Evolutionary conservation across 2,888 invertebrate species (phyloP).

Genomic region (Cerastis rubricosa): DNA sequence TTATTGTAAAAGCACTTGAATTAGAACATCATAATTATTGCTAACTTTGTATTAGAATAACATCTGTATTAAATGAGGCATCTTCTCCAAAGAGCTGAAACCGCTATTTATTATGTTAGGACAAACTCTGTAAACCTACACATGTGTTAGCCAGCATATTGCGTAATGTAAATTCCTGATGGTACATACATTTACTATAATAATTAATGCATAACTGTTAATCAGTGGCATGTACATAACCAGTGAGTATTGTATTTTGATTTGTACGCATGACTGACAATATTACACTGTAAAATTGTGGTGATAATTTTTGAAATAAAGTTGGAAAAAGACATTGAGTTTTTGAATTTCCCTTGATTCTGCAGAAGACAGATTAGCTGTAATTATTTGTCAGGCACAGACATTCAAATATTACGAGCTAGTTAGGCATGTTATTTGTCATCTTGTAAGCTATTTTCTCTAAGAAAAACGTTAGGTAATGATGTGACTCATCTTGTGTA

Average conservation of each 20-base stretch:
- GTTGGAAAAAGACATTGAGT: constrained; percentile 69
- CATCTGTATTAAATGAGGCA: constrained; percentile 51
- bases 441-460: neutral
- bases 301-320: constrained; percentile 87
- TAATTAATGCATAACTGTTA: constrained; percentile 49
- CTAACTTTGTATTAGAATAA: constrained; percentile 49
- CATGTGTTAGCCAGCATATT: constrained; percentile 48
- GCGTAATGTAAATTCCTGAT: constrained; percentile 52
- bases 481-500: constrained; percentile 3
- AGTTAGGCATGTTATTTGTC: neutral
- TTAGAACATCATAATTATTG: constrained; percentile 31
- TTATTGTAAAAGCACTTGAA: constrained; percentile 55
- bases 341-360: constrained; percentile 14
- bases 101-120: constrained; percentile 65
- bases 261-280: constrained; percentile 81
- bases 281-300: constrained; percentile 85
- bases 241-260: constrained; percentile 64
- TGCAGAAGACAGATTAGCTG: neutral
- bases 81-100: constrained; percentile 59
- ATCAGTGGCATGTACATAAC: constrained; percentile 63
- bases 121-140: constrained; percentile 36
- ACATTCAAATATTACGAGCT: too few species aligned
- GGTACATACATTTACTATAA: constrained; percentile 54
- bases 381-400: neutral
- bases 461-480: neutral